Base-by-base conservation (phyloP, 2,888 invertebrate species). In the Eupithecia inturbata region DNA sequence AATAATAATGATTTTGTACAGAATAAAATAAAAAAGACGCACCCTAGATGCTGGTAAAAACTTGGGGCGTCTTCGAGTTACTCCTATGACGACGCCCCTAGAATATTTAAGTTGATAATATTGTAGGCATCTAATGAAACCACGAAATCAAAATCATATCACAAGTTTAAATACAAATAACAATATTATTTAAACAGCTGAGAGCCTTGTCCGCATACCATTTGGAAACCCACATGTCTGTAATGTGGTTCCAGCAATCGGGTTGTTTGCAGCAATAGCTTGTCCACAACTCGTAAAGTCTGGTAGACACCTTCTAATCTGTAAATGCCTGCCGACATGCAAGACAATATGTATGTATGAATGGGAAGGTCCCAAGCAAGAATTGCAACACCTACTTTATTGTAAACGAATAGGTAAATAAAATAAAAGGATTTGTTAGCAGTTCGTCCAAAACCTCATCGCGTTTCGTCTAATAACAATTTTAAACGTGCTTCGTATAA, bases 281-380 rank as follows among this genome's bases (percentile, higher is more conserved):
- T 82, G 75, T 74, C 71, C 22, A 69, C 33, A 63, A 74, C 70
- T 75, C n/a, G 67, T 66, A 64, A 74, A 36, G 31, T 60, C 41
- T 60, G 41, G 68, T 53, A 63, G 33, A 67, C 31, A 33, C 41
- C 45, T 33, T 41, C 60, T 67, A 68, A 67, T 70, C 62, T 28
- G 53, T 49, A n/a, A 49, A 31, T 45, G 53, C 62, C 28, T 70
- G 45, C 39, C 67, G 36, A 41, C 57, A 57, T 57, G 57, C 57
- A 53, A 22, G 49, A 49, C 1, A 57, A 12, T 22, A 3, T 26
- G 49, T 26, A 26, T 0, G 22, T 53, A 22, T 26, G 22, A 22
- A 53, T 22, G 10, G 19, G 3, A 22, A 49, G 22, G 49, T n/a
- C 22, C 22, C 49, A 53, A 45, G n/a, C 19, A 22, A 53, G 49